Evolutionary conservation across 2,113 vertebrate genomes (phyloP).

Genomic region (Ovibos moschatus): DNA sequence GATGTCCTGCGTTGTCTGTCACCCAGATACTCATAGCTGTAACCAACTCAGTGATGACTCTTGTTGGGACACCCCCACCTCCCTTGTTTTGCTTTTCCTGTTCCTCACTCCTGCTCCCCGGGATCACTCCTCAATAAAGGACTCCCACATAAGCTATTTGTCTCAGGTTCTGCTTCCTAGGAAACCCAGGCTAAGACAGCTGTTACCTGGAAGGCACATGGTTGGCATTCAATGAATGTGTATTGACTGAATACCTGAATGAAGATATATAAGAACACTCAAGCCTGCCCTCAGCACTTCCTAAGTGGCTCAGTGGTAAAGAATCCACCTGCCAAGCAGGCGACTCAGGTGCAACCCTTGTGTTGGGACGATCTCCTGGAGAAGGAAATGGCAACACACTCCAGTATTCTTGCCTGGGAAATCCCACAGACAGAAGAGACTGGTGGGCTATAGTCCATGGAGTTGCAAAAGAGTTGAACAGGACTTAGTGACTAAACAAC

Average conservation of each 20-base stretch:
- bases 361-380: not conserved
- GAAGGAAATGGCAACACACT: not conserved
- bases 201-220: not conserved
- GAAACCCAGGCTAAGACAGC: not conserved
- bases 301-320: not conserved
- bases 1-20: not conserved
- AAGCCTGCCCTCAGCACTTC: not conserved
- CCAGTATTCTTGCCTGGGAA: not conserved
- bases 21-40: not conserved
- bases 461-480: too few species aligned
- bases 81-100: not conserved
- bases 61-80: not conserved
- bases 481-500: too few species aligned
- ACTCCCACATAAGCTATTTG: not conserved
- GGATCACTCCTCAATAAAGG: not conserved
- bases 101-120: not conserved
- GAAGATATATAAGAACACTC: not conserved
- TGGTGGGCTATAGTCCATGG: too few species aligned
- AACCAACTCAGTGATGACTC: not conserved
- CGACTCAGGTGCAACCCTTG: not conserved
- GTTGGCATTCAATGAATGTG: not conserved
- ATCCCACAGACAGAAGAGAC: not conserved
- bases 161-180: not conserved
- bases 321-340: not conserved
- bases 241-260: not conserved